phyloP scores from a whole-genome alignment of 1,140 invertebrate genomes.

The Drosophila orosa region DNA sequence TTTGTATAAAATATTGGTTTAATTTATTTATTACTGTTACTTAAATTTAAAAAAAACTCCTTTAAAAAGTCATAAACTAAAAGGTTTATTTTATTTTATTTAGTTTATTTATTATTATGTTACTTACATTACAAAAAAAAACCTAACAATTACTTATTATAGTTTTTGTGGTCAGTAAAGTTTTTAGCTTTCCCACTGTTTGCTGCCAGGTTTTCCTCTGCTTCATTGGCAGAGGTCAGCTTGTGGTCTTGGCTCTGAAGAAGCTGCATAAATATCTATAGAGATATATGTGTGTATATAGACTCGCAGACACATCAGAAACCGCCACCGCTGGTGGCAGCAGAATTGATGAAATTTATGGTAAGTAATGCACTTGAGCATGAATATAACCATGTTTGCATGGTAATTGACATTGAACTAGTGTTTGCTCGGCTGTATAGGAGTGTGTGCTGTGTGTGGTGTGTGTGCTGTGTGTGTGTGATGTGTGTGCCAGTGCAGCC shows the following conservation, averaged over 20 bases:
- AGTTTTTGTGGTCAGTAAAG: too few relatives aligned
- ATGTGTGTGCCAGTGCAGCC: not conserved
- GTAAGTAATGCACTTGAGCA: conserved; percentile 64
- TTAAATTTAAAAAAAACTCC: not conserved
- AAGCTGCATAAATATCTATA: conserved; percentile 1
- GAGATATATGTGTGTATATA: not conserved
- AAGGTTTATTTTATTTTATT: not conserved
- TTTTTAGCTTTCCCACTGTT: not conserved
- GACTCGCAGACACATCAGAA: conserved; percentile 2
- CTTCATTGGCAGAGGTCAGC: conserved; percentile 44
- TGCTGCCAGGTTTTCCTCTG: not conserved
- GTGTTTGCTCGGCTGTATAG: conserved; percentile 12
- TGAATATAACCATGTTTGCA: conserved; percentile 55
- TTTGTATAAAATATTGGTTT: too few relatives aligned
- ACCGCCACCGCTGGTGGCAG: not conserved
- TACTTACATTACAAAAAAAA: not conserved
- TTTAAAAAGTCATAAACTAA: too few relatives aligned
- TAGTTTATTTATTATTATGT: not conserved
- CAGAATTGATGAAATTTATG: conserved; percentile 53
- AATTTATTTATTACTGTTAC: not conserved
- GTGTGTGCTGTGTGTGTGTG: not conserved
- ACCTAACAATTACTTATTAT: not conserved
- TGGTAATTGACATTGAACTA: conserved; percentile 76
- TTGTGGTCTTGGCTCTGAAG: conserved; percentile 36
- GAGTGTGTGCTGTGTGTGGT: not conserved